Evolutionary conservation across 2,888 invertebrate genomes (phyloP).

Genomic region (Limnephilus marmoratus): DNA sequence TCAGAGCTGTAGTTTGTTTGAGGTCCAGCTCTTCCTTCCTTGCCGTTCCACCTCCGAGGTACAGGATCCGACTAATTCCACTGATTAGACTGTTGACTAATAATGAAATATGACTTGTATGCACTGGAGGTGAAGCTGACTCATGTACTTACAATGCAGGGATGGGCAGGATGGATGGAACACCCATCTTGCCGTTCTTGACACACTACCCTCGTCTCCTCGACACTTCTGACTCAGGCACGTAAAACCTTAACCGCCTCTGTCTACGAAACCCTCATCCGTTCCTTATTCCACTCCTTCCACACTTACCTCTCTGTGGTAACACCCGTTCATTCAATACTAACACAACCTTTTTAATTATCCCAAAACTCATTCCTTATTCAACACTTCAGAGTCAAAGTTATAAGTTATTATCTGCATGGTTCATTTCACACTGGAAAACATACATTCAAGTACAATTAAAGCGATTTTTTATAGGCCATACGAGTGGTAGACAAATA

Average conservation of each 20-base stretch:
- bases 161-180: conserved; percentile 65
- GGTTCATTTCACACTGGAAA: background rate
- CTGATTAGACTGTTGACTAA: conserved; percentile 68
- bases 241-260: conserved; percentile 64
- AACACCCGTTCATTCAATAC: background rate
- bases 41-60: conserved; percentile 37
- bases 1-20: background rate
- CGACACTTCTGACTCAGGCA: conserved; percentile 66
- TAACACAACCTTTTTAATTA: background rate
- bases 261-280: conserved; percentile 34
- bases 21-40: background rate
- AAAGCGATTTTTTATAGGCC: background rate
- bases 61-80: conserved; percentile 25
- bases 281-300: background rate
- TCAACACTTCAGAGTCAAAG: conserved; percentile 16
- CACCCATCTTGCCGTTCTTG: conserved; percentile 65
- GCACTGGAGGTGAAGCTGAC: conserved; percentile 64
- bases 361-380: background rate
- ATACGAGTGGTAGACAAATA: background rate
- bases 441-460: background rate
- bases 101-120: conserved; percentile 70
- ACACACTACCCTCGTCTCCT: conserved; percentile 66
- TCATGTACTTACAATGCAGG: conserved; percentile 64
- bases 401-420: background rate
- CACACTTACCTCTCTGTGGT: background rate